Conservation (phyloP, 2,888 invertebrate species). For the Macrophya alboannulata region DNA sequence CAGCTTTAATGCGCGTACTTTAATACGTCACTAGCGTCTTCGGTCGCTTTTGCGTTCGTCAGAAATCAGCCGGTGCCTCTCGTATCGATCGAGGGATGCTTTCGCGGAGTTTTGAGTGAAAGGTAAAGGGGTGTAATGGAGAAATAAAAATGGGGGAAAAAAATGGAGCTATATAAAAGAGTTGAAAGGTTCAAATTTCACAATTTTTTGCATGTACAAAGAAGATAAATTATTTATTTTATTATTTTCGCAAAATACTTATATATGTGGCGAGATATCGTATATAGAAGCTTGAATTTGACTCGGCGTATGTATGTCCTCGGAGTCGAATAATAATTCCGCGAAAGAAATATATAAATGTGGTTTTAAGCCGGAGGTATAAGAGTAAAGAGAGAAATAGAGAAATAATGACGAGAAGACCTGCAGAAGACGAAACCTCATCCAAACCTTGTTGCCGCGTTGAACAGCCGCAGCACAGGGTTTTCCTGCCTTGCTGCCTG, state of each 20-base stretch:
- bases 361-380: background rate
- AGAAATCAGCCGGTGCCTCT: constrained; percentile 50
- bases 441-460: constrained; percentile 68
- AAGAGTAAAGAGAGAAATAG: constrained; percentile 61
- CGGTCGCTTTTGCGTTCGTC: constrained; percentile 35
- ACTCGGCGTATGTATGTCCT: background rate
- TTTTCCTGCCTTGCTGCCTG: constrained; percentile 38
- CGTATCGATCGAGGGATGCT: constrained; percentile 33
- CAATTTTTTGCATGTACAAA: background rate
- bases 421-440: constrained; percentile 77
- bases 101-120: background rate
- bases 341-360: background rate
- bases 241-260: background rate
- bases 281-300: background rate
- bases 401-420: constrained; percentile 58
- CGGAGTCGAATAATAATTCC: background rate
- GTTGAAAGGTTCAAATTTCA: background rate
- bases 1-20: constrained; percentile 39
- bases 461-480: constrained; percentile 68
- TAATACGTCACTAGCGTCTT: constrained; percentile 23
- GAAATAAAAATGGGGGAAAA: background rate
- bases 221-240: too few relatives aligned
- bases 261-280: background rate
- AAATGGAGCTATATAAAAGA: background rate
- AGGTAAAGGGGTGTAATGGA: constrained; percentile 3